Conservation (phyloP, 1,140 invertebrate species). For the Penaeus indicus region DNA sequence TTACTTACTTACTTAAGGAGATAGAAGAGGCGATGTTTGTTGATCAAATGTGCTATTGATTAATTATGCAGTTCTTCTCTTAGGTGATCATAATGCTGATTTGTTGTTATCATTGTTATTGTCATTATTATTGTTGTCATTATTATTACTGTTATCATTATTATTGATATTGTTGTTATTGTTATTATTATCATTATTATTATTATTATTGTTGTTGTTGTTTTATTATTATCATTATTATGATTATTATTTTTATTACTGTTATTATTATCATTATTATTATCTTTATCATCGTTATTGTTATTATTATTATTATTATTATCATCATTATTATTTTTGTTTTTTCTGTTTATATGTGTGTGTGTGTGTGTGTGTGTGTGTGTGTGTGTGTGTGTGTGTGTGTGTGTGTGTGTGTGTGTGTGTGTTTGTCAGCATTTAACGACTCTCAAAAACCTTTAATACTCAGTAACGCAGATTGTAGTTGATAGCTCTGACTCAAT, state of each 20-base stretch:
- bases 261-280: not conserved
- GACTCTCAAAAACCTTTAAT: too few species aligned
- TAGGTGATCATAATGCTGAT: not conserved
- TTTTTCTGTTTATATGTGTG: not conserved
- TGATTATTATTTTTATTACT: not conserved
- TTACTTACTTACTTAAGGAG: too few species aligned
- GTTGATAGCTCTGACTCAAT: too few species aligned
- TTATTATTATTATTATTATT: not conserved
- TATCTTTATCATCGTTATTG: not conserved
- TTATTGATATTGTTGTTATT: conserved; percentile 2
- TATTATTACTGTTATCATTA: not conserved
- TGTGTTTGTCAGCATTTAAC: not conserved
- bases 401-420: not conserved
- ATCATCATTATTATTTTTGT: not conserved
- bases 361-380: conserved; percentile 1
- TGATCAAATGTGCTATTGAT: too few species aligned
- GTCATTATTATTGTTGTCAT: not conserved
- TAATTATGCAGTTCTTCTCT: too few species aligned
- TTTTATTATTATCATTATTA: too few species aligned
- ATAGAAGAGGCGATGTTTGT: too few species aligned
- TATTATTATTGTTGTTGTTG: not conserved
- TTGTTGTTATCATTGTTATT: not conserved
- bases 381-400: not conserved
- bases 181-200: not conserved
- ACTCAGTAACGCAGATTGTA: too few species aligned